These are phyloP conservation scores for Cyphomyrus discorhynchus DNA, from an alignment of 2,113 vertebrate species.

Conservation along the genomic window DNA sequence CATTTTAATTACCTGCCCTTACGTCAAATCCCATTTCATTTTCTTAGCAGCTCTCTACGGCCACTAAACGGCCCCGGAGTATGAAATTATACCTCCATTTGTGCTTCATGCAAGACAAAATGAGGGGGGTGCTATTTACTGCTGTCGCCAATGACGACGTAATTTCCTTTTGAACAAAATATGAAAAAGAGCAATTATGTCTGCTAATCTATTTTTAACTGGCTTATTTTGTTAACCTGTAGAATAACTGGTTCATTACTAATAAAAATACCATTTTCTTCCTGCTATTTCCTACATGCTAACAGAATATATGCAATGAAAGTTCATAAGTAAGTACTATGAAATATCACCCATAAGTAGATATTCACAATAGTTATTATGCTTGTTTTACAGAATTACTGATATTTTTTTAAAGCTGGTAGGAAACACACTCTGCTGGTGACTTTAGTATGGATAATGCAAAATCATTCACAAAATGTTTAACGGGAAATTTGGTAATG, in stretches of 20 bases:
- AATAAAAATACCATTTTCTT: background rate
- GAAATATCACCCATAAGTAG: background rate
- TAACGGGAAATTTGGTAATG: background rate
- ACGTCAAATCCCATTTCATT: conserved; percentile 1
- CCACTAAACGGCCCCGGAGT: conserved; percentile 5
- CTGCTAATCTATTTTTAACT: conserved; percentile 2
- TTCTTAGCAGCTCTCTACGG: background rate
- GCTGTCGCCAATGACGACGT: conserved; percentile 10
- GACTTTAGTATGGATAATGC: background rate
- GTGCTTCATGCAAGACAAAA: conserved; percentile 2
- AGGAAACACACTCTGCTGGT: background rate
- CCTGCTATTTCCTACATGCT: background rate
- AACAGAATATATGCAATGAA: background rate
- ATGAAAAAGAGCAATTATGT: background rate
- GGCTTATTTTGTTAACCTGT: background rate
- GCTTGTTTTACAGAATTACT: background rate
- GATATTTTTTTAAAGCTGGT: background rate
- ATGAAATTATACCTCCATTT: conserved; percentile 23
- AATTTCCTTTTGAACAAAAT: conserved; percentile 4
- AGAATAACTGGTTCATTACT: background rate
- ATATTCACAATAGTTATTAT: background rate
- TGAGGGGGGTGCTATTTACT: conserved; percentile 7
- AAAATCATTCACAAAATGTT: background rate
- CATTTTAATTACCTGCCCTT: conserved; percentile 14
- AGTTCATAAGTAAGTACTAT: background rate